Percentiles rank a stretch among this genome's conserved stretches.
Conservation (phyloP, 1,140 invertebrate species). For the Ganaspis sp. region DNA sequence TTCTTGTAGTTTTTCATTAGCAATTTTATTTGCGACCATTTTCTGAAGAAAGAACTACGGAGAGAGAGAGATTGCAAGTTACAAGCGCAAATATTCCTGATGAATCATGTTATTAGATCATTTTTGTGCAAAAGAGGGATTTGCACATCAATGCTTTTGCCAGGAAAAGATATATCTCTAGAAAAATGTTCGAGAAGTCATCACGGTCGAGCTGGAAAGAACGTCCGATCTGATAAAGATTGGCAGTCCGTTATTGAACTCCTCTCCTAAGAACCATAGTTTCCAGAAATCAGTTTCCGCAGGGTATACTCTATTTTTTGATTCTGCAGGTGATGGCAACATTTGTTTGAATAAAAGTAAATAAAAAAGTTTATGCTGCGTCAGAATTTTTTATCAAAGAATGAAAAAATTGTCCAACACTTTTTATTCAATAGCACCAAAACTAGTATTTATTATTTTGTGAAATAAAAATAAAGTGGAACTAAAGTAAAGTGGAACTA, state of each 20-base stretch:
- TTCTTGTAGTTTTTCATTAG: no score
- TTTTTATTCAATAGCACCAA: no score
- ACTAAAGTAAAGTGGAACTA: no score
- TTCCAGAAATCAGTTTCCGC: constrained; percentile 4
- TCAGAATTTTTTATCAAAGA: neutral
- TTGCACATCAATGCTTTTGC: constrained; percentile 10
- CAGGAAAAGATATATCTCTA: constrained; percentile 31
- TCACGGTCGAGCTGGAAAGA: constrained; percentile 37
- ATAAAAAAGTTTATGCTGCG: neutral
- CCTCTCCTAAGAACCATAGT: constrained; percentile 11
- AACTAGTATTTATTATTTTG: no score
- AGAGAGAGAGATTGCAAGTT: neutral
- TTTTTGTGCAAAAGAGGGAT: constrained; percentile 29
- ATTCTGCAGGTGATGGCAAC: neutral
- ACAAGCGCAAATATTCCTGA: neutral
- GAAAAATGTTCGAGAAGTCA: constrained; percentile 47
- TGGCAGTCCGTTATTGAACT: constrained; percentile 29
- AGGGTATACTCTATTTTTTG: neutral
- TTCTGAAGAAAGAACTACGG: neutral
- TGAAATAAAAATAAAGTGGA: no score
- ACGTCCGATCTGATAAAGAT: constrained; percentile 59
- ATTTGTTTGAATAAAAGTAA: neutral
- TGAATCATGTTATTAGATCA: constrained; percentile 33
- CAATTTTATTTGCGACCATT: no score
- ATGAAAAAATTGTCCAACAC: no score